Base-by-base conservation (phyloP, 2,113 vertebrate species). In the Passer domesticus region DNA sequence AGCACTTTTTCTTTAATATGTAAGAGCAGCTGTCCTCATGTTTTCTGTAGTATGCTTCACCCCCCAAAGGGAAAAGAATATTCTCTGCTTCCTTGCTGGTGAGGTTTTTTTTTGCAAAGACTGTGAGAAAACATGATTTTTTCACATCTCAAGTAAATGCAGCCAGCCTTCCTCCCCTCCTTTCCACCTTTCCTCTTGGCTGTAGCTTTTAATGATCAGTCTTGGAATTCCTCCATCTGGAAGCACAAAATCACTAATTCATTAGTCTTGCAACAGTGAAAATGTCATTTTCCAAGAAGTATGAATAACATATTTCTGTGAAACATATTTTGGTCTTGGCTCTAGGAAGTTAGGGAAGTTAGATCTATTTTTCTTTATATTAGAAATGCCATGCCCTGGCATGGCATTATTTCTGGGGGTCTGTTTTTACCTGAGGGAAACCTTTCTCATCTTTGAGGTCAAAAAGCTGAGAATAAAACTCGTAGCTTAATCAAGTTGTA, bases 1-100 rank as follows among this genome's bases (percentile, higher is more conserved):
- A 90, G 7, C 17, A 62, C 87, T 92, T 81, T 81, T 85, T 82
- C 16, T 31, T 82, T 81, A 70, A 66, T 87, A 82, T 63, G 35
- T 75, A 75, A 83, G 8, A 82, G 16, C 81, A 87, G 16, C 25
- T 87, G 47, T 59, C 35, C 67, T 75, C 33, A n/a, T 72, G 49
- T 67, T 63, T 92, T 63, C 58, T 77, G 23, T 35, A 20, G 16
- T 30, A 31, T 24, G 6, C 27, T 77, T 88, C 37, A 60, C 16
- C 76, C 15, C 27, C 16, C 11, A 79, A 76, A 79, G 10, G 5
- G 13, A 62, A 39, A 74, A 70, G 1, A 50, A 39, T 82, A 47
- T 44, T 75, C 11, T 78, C 5, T 63, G 14, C 22, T 64, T 86
- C 1, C 10, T 66, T 0, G 0, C 50, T 73, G 7, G 1, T 22